Evolutionary conservation across 2,888 invertebrate species (phyloP).

Genomic region (Colletes collaris): DNA sequence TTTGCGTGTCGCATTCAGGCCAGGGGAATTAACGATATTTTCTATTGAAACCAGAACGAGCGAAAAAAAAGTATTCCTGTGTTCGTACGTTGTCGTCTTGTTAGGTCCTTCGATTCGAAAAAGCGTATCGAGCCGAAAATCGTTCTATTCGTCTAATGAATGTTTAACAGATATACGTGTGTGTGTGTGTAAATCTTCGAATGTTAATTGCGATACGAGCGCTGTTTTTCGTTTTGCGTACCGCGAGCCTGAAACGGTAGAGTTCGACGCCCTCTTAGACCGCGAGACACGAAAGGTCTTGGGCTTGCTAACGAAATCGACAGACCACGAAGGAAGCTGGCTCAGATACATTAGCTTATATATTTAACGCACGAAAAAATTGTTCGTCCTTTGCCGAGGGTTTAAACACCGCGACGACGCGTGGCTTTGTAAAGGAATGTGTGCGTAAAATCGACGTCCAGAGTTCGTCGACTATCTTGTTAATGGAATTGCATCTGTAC

Average conservation of each 20-base stretch:
- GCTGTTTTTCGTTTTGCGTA: too few relatives aligned
- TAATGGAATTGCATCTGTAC: conserved; percentile 21
- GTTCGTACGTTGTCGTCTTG: conserved; percentile 18
- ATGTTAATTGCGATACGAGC: conserved; percentile 7
- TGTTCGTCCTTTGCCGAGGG: conserved; percentile 11
- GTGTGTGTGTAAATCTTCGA: conserved; percentile 21
- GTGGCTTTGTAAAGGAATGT: conserved; percentile 21
- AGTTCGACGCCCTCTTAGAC: not conserved
- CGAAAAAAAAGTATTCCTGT: conserved; percentile 8
- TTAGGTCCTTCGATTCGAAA: conserved; percentile 42
- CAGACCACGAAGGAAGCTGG: conserved; percentile 26
- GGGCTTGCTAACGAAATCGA: not conserved
- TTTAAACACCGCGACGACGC: not conserved
- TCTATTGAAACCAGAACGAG: conserved; percentile 27
- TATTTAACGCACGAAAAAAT: conserved; percentile 25
- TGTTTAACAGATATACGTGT: conserved; percentile 53
- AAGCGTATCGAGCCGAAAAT: conserved; percentile 24
- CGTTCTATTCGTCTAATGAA: conserved; percentile 46
- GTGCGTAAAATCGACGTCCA: conserved; percentile 19
- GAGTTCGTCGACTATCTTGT: conserved; percentile 24
- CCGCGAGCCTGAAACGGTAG: not conserved
- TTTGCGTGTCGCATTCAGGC: conserved; percentile 20
- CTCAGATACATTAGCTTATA: conserved; percentile 24
- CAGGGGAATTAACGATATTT: conserved; percentile 40
- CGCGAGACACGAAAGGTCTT: not conserved